A percentile compares a stretch with the other conserved stretches of the same genome.
Evolutionary conservation across 1,140 invertebrate species (phyloP).

Genomic region (Cydia splendana): DNA sequence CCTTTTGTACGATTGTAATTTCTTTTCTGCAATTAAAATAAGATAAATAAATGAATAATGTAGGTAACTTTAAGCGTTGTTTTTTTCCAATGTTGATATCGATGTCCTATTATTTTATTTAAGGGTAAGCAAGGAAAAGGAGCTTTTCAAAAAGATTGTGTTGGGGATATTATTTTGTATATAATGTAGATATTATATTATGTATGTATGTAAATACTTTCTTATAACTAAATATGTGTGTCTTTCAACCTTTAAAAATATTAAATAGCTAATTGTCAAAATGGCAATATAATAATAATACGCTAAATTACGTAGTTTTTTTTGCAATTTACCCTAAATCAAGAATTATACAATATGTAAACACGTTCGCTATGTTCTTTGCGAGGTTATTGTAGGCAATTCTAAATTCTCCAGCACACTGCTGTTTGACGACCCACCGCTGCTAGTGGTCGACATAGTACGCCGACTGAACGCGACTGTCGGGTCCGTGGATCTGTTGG

Average conservation of each 20-base stretch:
- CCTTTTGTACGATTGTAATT: too few relatives aligned
- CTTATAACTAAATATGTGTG: too few relatives aligned
- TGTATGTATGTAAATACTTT: too few relatives aligned
- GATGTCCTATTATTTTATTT: background rate
- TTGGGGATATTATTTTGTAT: too few relatives aligned
- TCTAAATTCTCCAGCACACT: background rate
- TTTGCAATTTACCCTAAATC: background rate
- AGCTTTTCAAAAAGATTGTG: too few relatives aligned
- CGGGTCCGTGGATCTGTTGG: constrained; percentile 30
- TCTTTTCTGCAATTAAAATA: too few relatives aligned
- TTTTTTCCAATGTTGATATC: background rate
- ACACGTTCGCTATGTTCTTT: background rate
- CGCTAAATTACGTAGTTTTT: too few relatives aligned
- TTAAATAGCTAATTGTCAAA: too few relatives aligned
- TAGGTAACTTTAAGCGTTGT: background rate
- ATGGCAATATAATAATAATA: too few relatives aligned
- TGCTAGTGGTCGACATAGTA: background rate
- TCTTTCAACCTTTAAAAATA: too few relatives aligned
- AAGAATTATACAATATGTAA: background rate
- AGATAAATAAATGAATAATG: too few relatives aligned
- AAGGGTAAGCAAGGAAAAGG: background rate
- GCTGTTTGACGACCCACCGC: background rate
- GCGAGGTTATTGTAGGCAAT: background rate
- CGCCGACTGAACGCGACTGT: background rate
- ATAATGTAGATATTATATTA: too few relatives aligned